Evolutionary conservation across 2,113 vertebrate genomes (phyloP), one percentile per base, ranked within the genome.

Genomic region (Synodontis membranacea): DNA sequence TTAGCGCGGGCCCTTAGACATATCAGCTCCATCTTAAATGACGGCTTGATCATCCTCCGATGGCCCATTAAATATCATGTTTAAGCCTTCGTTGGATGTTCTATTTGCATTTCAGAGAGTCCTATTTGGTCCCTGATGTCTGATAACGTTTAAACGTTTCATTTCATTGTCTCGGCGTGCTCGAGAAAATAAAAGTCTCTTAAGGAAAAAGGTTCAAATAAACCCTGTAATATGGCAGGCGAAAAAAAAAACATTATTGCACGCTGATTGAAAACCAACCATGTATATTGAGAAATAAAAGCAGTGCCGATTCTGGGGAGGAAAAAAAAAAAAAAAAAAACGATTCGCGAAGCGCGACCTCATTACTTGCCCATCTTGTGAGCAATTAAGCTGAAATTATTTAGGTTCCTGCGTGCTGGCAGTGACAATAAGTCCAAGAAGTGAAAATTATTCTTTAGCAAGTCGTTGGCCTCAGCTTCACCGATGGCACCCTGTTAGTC

Each of bases 51-150:
- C 86, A 86, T 91, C 93, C 90, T 93, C 92, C 91, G 90, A 92
- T 91, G 93, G 90, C 90, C 90, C 88, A 91, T 93, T 94, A 93
- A 93, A 94, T 91, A 93, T 94, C 90, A 90, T 87, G 90, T 94
- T 94, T 92, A 93, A 95, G 48, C 94, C 91, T 93, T 86, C 88
- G 83, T 62, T 87, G 82, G 86, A 89, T 19, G 54, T 84, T 44
- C 83, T 80, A 56, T 79, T 84, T 76, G 66, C 75, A 80, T 82
- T 86, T 86, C 62, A 84, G 54, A 62, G 50, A 72, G 66, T 84
- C 25, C 62, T 48, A 34, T 48, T 31, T 44, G 28, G 25, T 88
- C 81, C 66, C 74, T 54, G 75, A 86, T 42, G 85, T 21, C 52
- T 74, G 54, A 83, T 89, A 83, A 81, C 31, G 37, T 48, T 79